Percentiles rank a stretch among this genome's conserved stretches.
Conservation (phyloP, 1,140 invertebrate species). For the Globodera ellingtonae region DNA sequence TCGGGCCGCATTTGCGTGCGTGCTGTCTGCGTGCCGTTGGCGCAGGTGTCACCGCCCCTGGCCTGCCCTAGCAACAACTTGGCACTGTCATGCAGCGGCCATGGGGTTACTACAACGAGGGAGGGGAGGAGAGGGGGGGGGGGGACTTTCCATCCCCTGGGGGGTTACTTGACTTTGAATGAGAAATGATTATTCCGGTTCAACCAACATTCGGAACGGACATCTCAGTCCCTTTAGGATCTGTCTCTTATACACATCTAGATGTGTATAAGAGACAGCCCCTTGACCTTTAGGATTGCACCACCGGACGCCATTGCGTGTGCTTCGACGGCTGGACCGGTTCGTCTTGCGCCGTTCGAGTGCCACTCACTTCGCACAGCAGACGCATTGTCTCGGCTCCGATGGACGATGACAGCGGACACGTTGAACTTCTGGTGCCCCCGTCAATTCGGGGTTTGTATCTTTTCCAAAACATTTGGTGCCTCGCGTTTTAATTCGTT, state of each 20-base stretch:
- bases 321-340: constrained; percentile 86
- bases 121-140: no score
- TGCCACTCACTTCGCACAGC: neutral
- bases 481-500: neutral
- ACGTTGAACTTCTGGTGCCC: neutral
- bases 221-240: constrained; percentile 71
- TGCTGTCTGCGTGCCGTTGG: constrained; percentile 53
- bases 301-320: constrained; percentile 86
- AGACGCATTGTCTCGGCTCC: neutral
- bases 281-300: constrained; percentile 83
- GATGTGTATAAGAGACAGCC: no score
- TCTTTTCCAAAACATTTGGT: neutral
- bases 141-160: no score
- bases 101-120: constrained; percentile 74
- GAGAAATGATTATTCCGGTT: no score
- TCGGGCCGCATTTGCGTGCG: constrained; percentile 57
- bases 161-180: no score
- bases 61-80: constrained; percentile 86
- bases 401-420: neutral
- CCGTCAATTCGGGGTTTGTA: constrained; percentile 14
- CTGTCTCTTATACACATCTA: no score
- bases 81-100: constrained; percentile 84
- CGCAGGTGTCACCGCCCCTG: constrained; percentile 70
- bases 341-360: constrained; percentile 77
- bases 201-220: no score